Evolutionary conservation across 2,888 invertebrate genomes (phyloP), one percentile per base, ranked within the genome.

Genomic region (Mythimna ferrago): DNA sequence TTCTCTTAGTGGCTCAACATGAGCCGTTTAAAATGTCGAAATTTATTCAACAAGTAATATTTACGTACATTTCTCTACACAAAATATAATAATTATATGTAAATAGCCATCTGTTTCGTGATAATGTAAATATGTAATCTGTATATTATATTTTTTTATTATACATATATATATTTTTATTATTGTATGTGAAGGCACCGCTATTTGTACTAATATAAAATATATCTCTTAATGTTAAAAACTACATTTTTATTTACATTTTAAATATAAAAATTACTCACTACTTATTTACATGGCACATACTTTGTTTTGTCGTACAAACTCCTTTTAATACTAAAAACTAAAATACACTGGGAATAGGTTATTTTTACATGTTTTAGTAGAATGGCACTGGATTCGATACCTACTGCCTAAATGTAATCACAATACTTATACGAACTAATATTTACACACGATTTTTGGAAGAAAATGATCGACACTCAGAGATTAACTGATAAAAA

Each of bases 271-370:
- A 80, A 73, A 32, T 21, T 76, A 76, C 6, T 32, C 6, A 1
- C 85, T 89, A 91, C 88, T 92, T 93, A 93, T 93, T 90, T 93
- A 94, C 94, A 95, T 95, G 95, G 95, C 95, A 95, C 95, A 89
- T 91, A 86, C 87, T 91, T 91, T 91, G 91, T 89, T 93, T 94
- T 92, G 89, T 89, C 80, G 75, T 82, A 86, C 82, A 85, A 85
- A 81, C 80, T 83, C 78, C 80, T 81, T 78, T 71, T 76, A 63
- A 76, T 32, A 78, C 69, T 80, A 74, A 64, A 68, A 62, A 79
- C 72, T 78, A 74, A 73, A 86, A 78, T 72, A 80, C 35, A 84
- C 71, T 81, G 77, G 81, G 77, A 56, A 41, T 67, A 72, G 79
- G 74, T 82, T 82, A 86, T 86, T 86, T 88, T 83, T 88, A 88